Evolutionary conservation across 1,140 invertebrate species (phyloP), one percentile per base, ranked within the genome.

Genomic region (Drosophila subobscura): DNA sequence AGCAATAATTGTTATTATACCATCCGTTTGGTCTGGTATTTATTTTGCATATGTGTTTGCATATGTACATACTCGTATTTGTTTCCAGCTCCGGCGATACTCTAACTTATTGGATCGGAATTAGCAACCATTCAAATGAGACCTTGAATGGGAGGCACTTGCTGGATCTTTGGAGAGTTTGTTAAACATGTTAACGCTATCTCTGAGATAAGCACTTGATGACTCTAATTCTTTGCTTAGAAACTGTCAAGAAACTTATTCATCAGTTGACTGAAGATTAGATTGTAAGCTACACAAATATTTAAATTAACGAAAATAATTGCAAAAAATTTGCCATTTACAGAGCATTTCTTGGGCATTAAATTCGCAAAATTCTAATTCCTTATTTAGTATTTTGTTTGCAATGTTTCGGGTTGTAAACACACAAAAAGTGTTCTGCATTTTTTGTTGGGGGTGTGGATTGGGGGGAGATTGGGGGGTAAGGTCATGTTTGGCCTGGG

Each of bases 1-100:
- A 59, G 81, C 74, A 85, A 85, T 85, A 85, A 85, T 85, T 85
- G 81, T 85, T 85, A 88, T 85, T 80, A 86, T 88, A 85, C 83
- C 83, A 64, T 86, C 81, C 77, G 77, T 74, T 72, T 77, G 68
- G 83, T 67, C 81, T 86, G 63, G 72, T 81, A 86, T 85, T 85
- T 85, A 85, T 77, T 85, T 85, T 88, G 78, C 81, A 85, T 85
- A 88, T 79, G 66, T 88, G 83, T 52, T 67, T 53, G 65, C 61
- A 51, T 46, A 67, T 53, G 61, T 61, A 66, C 41, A 70, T 71
- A 50, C 47, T 25, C 27, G 10, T 40, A 66, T 27, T 37, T 40
- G 16, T 27, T 25, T 14, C 42, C 16, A 12, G 44, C 54, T 40
- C 49, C 49, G 27, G 33, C 54, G n/a, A 72, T 67, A 74, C 64